Evolutionary conservation across 2,888 invertebrate species (phyloP).

Genomic region (Dynastes grantii): DNA sequence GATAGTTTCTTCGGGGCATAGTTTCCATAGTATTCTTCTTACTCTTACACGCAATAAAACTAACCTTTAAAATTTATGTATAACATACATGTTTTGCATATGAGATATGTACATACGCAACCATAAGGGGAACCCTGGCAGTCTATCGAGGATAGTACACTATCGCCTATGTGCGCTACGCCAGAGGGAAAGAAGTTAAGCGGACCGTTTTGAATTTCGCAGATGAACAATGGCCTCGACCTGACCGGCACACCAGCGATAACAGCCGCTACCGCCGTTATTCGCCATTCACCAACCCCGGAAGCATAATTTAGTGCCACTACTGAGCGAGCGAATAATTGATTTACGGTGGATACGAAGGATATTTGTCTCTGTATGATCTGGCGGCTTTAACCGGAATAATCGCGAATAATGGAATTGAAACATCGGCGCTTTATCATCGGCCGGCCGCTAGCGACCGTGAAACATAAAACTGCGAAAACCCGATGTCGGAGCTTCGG

Average conservation of each 20-base stretch:
- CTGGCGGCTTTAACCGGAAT: constrained; percentile 38
- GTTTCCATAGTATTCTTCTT: too few relatives aligned
- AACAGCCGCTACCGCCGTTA: constrained; percentile 15
- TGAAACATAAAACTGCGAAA: neutral
- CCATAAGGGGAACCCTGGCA: neutral
- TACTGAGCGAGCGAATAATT: constrained; percentile 39
- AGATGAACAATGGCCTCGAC: constrained; percentile 47
- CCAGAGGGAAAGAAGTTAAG: constrained; percentile 9
- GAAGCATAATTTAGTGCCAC: constrained; percentile 45
- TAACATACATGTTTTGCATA: neutral
- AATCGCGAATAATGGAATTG: constrained; percentile 41
- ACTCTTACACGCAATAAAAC: too few relatives aligned
- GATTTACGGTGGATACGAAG: constrained; percentile 41
- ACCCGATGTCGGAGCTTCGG: neutral
- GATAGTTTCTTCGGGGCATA: too few relatives aligned
- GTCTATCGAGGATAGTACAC: too few relatives aligned
- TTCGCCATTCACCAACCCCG: constrained; percentile 14
- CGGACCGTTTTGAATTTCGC: constrained; percentile 31
- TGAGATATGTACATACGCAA: neutral
- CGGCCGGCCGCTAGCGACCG: neutral
- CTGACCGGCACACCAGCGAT: constrained; percentile 32
- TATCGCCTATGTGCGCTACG: too few relatives aligned
- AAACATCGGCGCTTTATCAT: constrained; percentile 17
- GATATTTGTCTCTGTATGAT: constrained; percentile 44
- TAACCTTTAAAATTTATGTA: too few relatives aligned